A percentile compares a stretch with the other conserved stretches of the same genome.
Conservation (phyloP, 2,888 invertebrate genomes). For the Meghimatium bilineatum region DNA sequence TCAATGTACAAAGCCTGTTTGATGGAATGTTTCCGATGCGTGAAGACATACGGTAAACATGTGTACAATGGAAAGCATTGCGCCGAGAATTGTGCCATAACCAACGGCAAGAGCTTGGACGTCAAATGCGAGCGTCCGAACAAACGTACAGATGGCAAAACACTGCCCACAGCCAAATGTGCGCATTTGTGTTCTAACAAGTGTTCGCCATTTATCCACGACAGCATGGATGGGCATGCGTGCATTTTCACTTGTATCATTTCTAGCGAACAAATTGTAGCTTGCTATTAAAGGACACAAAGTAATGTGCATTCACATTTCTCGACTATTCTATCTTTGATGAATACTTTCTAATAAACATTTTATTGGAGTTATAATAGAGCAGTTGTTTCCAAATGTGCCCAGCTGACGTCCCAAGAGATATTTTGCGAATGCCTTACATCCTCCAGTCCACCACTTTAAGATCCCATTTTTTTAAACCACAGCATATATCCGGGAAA, state of each 20-base stretch:
- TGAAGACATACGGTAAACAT: conserved; percentile 60
- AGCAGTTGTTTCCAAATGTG: too few relatives aligned
- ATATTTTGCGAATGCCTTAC: too few relatives aligned
- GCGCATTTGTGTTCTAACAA: not conserved
- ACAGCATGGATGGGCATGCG: conserved; percentile 41
- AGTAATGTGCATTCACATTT: not conserved
- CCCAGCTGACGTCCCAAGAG: too few relatives aligned
- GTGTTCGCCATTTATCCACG: conserved; percentile 11
- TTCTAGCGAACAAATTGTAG: conserved; percentile 26
- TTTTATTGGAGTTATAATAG: too few relatives aligned
- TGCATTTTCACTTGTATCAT: conserved; percentile 49
- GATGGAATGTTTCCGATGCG: conserved; percentile 60
- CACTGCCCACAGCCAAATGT: conserved; percentile 24
- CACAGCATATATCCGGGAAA: too few relatives aligned
- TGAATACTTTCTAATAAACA: not conserved
- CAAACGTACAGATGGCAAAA: conserved; percentile 11
- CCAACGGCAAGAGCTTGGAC: conserved; percentile 59
- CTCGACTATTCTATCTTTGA: not conserved
- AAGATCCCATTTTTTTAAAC: too few relatives aligned
- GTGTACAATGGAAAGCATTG: conserved; percentile 62
- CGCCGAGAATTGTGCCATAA: conserved; percentile 59
- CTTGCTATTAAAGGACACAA: not conserved
- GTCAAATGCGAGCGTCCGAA: conserved; percentile 52
- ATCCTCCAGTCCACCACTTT: too few relatives aligned
- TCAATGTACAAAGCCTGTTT: conserved; percentile 58